Evolutionary conservation across 2,797 vertebrate species (phyloP).

Genomic region (Tragelaphus oryx): DNA sequence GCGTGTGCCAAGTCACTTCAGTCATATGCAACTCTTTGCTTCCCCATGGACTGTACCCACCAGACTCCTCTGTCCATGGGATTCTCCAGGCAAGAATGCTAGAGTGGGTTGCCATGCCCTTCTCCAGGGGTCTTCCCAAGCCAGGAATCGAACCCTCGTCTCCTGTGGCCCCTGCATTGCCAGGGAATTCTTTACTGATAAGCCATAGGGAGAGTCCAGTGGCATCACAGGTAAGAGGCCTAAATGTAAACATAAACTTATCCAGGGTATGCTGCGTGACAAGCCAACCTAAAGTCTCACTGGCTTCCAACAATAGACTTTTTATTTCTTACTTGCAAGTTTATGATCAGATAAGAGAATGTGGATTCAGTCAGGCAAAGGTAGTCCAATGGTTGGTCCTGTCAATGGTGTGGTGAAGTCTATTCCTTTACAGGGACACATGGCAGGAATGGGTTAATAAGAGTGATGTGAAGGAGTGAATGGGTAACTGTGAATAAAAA

Average conservation of each 20-base stretch:
- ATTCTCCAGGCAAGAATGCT: not conserved
- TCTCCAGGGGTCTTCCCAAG: not conserved
- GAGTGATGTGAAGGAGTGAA: not conserved
- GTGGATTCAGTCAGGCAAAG: not conserved
- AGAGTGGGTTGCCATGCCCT: not conserved
- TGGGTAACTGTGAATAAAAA: not conserved
- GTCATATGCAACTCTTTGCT: not conserved
- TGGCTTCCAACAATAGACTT: not conserved
- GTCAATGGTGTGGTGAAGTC: not conserved
- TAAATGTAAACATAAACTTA: not conserved
- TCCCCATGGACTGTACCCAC: fast-evolving
- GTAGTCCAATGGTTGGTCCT: not conserved
- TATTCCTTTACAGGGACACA: not conserved
- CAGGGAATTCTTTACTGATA: not conserved
- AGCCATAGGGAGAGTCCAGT: not conserved
- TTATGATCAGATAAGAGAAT: not conserved
- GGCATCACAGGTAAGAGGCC: not conserved
- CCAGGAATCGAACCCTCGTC: not conserved
- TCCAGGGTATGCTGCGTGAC: not conserved
- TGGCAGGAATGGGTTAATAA: not conserved
- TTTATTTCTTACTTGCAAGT: not conserved
- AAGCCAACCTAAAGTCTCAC: not conserved
- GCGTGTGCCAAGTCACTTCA: not conserved
- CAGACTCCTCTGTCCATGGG: not conserved
- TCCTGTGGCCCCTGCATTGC: not conserved